Evolutionary conservation across 2,888 invertebrate genomes (phyloP).

Genomic region (Molanna angustata): DNA sequence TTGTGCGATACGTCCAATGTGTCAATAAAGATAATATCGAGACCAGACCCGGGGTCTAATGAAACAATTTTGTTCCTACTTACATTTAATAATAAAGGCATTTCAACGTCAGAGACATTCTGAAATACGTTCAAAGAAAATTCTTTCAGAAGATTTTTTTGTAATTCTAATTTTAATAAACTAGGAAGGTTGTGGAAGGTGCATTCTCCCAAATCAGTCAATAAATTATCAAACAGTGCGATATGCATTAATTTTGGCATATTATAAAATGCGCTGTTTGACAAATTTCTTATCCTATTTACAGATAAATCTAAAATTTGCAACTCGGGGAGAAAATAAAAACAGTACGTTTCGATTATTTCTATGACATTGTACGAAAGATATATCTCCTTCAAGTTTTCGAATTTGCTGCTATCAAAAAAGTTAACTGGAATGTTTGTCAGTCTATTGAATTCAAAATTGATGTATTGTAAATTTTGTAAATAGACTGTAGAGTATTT

Average conservation of each 20-base stretch:
- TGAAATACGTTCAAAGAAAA: constrained; percentile 66
- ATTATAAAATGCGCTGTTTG: constrained; percentile 70
- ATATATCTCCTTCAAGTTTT: constrained; percentile 73
- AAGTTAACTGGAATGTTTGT: constrained; percentile 65
- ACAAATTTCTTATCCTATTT: constrained; percentile 70
- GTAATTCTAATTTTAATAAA: constrained; percentile 75
- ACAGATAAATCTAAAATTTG: constrained; percentile 76
- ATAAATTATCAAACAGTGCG: constrained; percentile 79
- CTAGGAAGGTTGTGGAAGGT: constrained; percentile 75
- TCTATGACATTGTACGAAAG: constrained; percentile 79
- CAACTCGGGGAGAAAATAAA: constrained; percentile 68
- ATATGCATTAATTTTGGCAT: constrained; percentile 77
- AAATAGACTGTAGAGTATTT: constrained; percentile 68
- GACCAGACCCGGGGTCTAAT: constrained; percentile 47
- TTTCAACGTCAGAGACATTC: constrained; percentile 63
- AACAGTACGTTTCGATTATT: constrained; percentile 65
- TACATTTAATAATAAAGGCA: constrained; percentile 71
- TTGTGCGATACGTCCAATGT: constrained; percentile 71
- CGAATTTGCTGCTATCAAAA: constrained; percentile 67
- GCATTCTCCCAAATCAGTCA: constrained; percentile 67
- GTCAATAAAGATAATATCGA: constrained; percentile 58
- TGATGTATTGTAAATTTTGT: constrained; percentile 72
- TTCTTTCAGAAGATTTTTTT: constrained; percentile 70
- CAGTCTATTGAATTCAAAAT: constrained; percentile 82
- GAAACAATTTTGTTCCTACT: constrained; percentile 65